phyloP scores from a whole-genome alignment of 2,888 invertebrate species.

The Idaea dimidiata region DNA sequence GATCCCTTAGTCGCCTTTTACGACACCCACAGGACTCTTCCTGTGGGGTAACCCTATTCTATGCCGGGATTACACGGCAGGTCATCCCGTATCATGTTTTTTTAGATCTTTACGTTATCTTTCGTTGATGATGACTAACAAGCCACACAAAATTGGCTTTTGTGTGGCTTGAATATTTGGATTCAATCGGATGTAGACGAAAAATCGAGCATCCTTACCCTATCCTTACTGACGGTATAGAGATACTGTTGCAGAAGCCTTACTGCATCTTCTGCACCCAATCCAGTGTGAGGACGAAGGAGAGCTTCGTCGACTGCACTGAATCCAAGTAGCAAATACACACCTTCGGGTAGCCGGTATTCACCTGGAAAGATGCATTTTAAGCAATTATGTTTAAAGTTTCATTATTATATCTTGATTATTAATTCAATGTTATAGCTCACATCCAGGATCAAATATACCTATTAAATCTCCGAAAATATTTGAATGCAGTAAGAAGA shows the following conservation, averaged over 20 bases:
- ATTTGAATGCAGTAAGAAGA: too few relatives aligned
- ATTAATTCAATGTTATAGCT: background rate
- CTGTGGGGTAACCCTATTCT: too few relatives aligned
- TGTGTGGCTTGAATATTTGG: too few relatives aligned
- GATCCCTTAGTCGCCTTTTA: too few relatives aligned
- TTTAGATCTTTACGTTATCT: too few relatives aligned
- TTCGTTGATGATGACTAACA: too few relatives aligned
- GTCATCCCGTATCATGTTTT: too few relatives aligned
- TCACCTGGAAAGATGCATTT: conserved; percentile 74
- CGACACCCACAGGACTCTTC: too few relatives aligned
- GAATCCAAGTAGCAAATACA: conserved; percentile 93
- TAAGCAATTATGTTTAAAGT: background rate
- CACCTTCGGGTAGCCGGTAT: conserved; percentile 90
- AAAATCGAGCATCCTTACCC: conserved; percentile 46
- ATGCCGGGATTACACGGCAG: too few relatives aligned
- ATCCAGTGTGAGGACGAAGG: conserved; percentile 89
- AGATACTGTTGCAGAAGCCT: conserved; percentile 90
- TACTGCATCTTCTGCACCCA: conserved; percentile 92
- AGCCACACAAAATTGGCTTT: too few relatives aligned
- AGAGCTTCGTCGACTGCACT: conserved; percentile 93
- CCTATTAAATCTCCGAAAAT: too few relatives aligned
- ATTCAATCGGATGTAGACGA: background rate
- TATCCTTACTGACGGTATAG: conserved; percentile 85
- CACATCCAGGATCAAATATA: background rate
- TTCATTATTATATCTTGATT: background rate